phyloP scores from a whole-genome alignment of 2,888 invertebrate species.

The Tricholauxania praeusta region DNA sequence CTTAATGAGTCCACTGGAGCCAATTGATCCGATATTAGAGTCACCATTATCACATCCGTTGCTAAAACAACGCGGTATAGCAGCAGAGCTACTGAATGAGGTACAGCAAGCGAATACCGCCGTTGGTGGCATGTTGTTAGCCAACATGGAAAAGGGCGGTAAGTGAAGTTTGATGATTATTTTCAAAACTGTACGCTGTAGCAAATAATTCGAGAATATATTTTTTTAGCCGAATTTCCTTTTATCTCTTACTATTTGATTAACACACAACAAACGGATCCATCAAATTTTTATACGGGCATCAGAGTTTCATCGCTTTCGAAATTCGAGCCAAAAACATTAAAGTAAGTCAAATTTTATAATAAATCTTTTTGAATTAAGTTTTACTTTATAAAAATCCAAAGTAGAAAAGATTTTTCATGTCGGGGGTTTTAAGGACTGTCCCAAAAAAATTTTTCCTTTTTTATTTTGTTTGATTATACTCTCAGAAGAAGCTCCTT shows the following conservation, averaged over 20 bases:
- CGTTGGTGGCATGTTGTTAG: conserved; percentile 85
- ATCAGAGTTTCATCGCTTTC: conserved; percentile 85
- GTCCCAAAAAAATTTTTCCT: too few species aligned
- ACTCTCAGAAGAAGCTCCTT: too few species aligned
- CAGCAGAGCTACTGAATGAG: conserved; percentile 81
- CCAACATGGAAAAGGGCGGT: conserved; percentile 90
- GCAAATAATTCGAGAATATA: too few species aligned
- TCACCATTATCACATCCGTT: conserved; percentile 86
- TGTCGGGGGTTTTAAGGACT: too few species aligned
- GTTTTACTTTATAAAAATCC: too few species aligned
- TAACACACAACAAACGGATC: conserved; percentile 88
- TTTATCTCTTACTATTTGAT: conserved; percentile 93
- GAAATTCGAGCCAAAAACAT: conserved; percentile 86
- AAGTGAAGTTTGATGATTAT: conserved; percentile 49
- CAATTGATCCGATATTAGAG: conserved; percentile 87
- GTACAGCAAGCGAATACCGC: conserved; percentile 78
- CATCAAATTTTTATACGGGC: conserved; percentile 86
- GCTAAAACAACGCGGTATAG: conserved; percentile 81
- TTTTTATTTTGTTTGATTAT: too few species aligned
- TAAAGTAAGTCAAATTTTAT: conserved; percentile 62
- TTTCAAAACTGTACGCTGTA: too few species aligned
- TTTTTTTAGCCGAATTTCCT: conserved; percentile 83
- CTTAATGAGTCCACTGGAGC: conserved; percentile 89
- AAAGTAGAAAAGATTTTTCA: too few species aligned
- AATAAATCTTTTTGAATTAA: too few species aligned